phyloP scores from a whole-genome alignment of 1,140 invertebrate species.

The Copidosoma floridanum region DNA sequence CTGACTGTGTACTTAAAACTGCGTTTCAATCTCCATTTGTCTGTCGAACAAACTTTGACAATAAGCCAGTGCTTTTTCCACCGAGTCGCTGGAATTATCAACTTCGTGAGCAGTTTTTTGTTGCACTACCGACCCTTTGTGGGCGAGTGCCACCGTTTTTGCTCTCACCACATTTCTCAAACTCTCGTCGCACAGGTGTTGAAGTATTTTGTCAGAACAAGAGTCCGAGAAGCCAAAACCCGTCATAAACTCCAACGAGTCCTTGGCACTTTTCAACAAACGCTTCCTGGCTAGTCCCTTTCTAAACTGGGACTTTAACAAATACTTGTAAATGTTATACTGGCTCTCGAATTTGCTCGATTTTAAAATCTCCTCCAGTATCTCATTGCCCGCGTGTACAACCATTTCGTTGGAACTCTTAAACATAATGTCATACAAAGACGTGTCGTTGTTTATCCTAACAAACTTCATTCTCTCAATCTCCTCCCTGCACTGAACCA shows the following conservation, averaged over 20 bases:
- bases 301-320: slow-evolving; percentile 4
- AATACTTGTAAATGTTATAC: slow-evolving; percentile 11
- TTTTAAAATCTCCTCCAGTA: not conserved
- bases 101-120: no score
- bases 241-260: slow-evolving; percentile 4
- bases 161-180: slow-evolving; percentile 9
- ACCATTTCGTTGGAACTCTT: slow-evolving; percentile 16
- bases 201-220: slow-evolving; percentile 5
- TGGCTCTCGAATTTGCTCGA: slow-evolving; percentile 4
- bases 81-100: not conserved
- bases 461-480: slow-evolving; percentile 14
- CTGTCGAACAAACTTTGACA: not conserved
- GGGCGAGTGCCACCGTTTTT: not conserved
- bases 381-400: not conserved
- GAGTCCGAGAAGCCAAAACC: not conserved
- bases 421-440: slow-evolving; percentile 6
- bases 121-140: not conserved
- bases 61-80: slow-evolving; percentile 7
- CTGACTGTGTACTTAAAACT: no score
- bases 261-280: slow-evolving; percentile 4
- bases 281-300: slow-evolving; percentile 9
- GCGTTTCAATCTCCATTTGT: slow-evolving; percentile 2
- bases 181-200: not conserved
- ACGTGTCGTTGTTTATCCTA: not conserved
- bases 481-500: slow-evolving; percentile 10